Evolutionary conservation across 2,797 vertebrate species (phyloP).

Genomic region (Aplochiton taeniatus): DNA sequence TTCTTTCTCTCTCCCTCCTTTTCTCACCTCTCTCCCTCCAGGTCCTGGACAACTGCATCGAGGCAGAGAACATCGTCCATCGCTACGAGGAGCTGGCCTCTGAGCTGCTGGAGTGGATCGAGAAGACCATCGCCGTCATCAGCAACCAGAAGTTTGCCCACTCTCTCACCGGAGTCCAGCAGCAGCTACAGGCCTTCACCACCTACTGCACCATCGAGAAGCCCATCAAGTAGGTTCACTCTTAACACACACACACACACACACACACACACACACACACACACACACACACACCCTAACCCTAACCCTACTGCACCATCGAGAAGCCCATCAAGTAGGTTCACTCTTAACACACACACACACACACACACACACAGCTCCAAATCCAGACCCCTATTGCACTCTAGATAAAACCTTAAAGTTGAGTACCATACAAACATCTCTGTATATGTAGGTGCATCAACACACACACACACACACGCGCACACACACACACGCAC

Average conservation of each 20-base stretch:
- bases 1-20: too few relatives aligned
- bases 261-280: too few relatives aligned
- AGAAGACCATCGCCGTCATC: conserved; percentile 86
- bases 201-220: conserved; percentile 96
- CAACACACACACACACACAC: too few relatives aligned
- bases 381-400: conserved; percentile 77
- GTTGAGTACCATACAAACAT: conserved; percentile 53
- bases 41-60: conserved; percentile 90
- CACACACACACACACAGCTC: too few relatives aligned
- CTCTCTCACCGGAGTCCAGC: conserved; percentile 90
- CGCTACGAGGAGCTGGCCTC: conserved; percentile 86
- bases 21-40: too few relatives aligned
- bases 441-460: too few relatives aligned
- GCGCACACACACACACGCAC: too few relatives aligned
- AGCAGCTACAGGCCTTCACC: conserved; percentile 94
- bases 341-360: too few relatives aligned
- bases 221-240: conserved; percentile 88
- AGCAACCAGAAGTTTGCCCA: conserved; percentile 96
- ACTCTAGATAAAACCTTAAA: conserved; percentile 94
- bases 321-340: conserved; percentile 93
- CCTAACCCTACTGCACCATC: conserved; percentile 93
- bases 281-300: too few relatives aligned
- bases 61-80: conserved; percentile 82
- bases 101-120: conserved; percentile 91
- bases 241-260: too few relatives aligned